Conservation (phyloP, 2,113 vertebrate species). For the Pseudorectes ferrugineus region DNA sequence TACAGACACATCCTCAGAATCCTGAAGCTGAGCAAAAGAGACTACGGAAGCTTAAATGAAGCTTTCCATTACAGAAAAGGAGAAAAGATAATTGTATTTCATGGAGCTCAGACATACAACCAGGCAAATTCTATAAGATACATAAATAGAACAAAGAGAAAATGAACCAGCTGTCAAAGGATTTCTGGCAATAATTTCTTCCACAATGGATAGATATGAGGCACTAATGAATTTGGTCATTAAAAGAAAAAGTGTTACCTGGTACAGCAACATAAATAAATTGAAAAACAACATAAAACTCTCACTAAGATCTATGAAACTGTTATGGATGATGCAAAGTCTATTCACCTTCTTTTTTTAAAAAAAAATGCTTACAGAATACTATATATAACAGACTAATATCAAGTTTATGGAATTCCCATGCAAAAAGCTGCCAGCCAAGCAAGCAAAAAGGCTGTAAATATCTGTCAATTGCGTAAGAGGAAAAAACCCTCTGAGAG, state of each 20-base stretch:
- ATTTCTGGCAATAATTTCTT: background rate
- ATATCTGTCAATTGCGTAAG: slow-evolving; percentile 43
- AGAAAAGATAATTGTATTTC: background rate
- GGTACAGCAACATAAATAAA: background rate
- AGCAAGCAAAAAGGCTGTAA: slow-evolving; percentile 32
- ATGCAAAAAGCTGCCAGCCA: slow-evolving; percentile 30
- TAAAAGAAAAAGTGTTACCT: background rate
- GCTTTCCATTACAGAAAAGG: background rate
- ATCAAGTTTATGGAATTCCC: slow-evolving; percentile 25
- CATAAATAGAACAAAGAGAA: slow-evolving; percentile 11
- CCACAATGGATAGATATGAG: background rate
- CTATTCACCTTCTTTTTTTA: background rate
- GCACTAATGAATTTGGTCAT: background rate
- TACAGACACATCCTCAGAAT: background rate
- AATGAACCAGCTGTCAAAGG: slow-evolving; percentile 8
- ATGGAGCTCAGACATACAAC: background rate
- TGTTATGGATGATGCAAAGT: background rate
- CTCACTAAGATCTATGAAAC: background rate
- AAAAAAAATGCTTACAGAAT: background rate
- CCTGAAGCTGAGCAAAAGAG: background rate
- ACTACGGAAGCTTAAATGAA: background rate
- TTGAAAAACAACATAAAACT: background rate
- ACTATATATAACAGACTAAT: background rate
- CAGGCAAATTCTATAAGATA: background rate
- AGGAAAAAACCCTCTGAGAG: slow-evolving; percentile 37